A percentile compares a stretch with the other conserved stretches of the same genome.
Evolutionary conservation across 2,888 invertebrate species (phyloP).

Genomic region (Hecatera dysodea): DNA sequence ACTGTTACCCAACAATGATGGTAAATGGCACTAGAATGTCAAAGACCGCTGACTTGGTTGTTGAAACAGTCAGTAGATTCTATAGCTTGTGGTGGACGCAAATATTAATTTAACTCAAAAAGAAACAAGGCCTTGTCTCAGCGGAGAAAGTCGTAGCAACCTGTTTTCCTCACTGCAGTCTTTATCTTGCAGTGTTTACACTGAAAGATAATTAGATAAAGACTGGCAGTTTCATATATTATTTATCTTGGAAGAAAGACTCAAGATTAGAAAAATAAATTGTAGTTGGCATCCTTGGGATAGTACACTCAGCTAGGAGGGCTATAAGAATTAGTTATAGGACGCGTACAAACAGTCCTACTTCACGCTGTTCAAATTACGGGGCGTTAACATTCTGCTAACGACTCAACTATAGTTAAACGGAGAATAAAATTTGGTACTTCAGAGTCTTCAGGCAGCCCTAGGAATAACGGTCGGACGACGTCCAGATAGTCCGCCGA

Average conservation of each 20-base stretch:
- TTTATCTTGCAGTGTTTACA: constrained; percentile 34
- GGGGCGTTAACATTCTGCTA: constrained; percentile 47
- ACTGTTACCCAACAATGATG: neutral
- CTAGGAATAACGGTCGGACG: constrained; percentile 59
- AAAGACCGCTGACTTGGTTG: neutral
- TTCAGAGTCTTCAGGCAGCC: constrained; percentile 44
- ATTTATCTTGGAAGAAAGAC: constrained; percentile 15
- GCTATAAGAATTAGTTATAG: constrained; percentile 49
- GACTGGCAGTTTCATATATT: constrained; percentile 31
- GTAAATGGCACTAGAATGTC: neutral
- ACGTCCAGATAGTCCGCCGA: constrained; percentile 47
- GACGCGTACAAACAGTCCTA: constrained; percentile 44
- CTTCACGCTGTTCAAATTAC: constrained; percentile 58
- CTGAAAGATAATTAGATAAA: constrained; percentile 42
- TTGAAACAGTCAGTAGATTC: neutral
- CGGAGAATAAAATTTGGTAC: constrained; percentile 46
- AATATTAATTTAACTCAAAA: neutral
- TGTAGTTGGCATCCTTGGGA: constrained; percentile 43
- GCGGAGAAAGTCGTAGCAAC: constrained; percentile 28
- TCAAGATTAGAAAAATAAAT: constrained; percentile 20
- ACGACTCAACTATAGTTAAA: constrained; percentile 47
- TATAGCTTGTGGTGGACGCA: neutral
- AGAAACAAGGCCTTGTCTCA: neutral
- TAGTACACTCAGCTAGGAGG: constrained; percentile 13
- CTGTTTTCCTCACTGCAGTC: constrained; percentile 21